Percentiles rank a stretch among this genome's conserved stretches.
These are phyloP conservation scores for Rhabdomys pumilio DNA, from an alignment of 2,797 vertebrate genomes.

Conservation along the genomic window DNA sequence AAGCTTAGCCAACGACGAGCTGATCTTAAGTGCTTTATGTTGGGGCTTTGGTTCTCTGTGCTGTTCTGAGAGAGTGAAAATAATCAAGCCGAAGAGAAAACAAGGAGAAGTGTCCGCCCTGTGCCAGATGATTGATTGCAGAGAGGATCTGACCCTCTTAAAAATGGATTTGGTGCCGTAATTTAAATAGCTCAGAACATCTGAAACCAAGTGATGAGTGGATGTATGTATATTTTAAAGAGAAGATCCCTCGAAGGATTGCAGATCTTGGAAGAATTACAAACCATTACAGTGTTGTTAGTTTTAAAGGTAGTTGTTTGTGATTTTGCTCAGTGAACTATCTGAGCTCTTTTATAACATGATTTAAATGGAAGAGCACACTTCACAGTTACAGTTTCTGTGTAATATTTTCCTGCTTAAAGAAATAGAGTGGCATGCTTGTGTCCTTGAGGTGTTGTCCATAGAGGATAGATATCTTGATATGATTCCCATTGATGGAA, in stretches of 20 bases:
- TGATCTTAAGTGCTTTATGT: constrained; percentile 8
- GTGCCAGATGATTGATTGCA: neutral
- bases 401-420: neutral
- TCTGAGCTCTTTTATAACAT: neutral
- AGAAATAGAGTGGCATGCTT: neutral
- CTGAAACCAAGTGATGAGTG: constrained; percentile 31
- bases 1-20: neutral
- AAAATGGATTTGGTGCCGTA: constrained; percentile 45
- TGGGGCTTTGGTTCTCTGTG: neutral
- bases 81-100: neutral
- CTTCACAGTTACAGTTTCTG: neutral
- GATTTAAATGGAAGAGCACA: neutral
- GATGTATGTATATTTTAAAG: constrained; percentile 53
- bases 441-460: neutral
- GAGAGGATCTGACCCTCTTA: constrained; percentile 7
- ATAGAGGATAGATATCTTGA: neutral
- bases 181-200: constrained; percentile 60
- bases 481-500: neutral
- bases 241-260: neutral
- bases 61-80: neutral
- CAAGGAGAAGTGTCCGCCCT: neutral
- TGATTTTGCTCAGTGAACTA: constrained; percentile 49
- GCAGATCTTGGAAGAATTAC: constrained; percentile 45
- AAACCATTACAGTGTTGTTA: neutral
- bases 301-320: constrained; percentile 32